Base-by-base conservation (phyloP, 1,140 invertebrate species). In the Bactericera cockerelli region DNA sequence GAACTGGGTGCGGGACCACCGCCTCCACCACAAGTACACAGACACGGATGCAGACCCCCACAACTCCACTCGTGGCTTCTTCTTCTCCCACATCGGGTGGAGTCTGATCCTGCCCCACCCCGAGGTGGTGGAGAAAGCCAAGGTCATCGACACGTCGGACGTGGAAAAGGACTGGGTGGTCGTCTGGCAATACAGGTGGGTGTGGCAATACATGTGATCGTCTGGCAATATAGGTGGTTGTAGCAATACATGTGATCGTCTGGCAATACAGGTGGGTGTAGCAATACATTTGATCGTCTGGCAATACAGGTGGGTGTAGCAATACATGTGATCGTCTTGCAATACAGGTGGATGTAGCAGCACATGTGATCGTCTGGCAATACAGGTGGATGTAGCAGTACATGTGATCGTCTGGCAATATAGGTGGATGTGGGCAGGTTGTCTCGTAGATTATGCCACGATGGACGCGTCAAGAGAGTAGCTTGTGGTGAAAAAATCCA, bases 1-100 rank as follows among this genome's bases (percentile, higher is more conserved):
- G 63, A 82, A 84, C 66, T 86, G 83, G 83, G 83, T 82, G 0
- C 75, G 82, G 54, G 89, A 94, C 70, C 91, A 95, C 68, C 76
- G 91, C 62, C 86, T 90, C 1, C 90, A 95, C 70, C 91, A 95
- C 67, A 93, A 93, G 70, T 93, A 84, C 70, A 86, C 87, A 0
- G 91, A 95, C 67, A 92, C 89, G 0, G 83, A 93, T 68, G 91
- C 90, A 0, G 91, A 95, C 71, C 91, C 91, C 0, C 89, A 94
- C 70, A 93, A 93, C 78, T 63, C 65, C 24, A 61, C 60, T 24
- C 55, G 63, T 19, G 82, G 82, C 11, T 92, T 94, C 70, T 93
- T 94, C 76, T 95, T 93, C 70, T 82, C 90, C 0, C 92, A 95
- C 67, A 83, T 93, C 64, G 90, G 90, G 2, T 95, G 92, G 92